These are phyloP conservation scores for Paracanthobrama guichenoti DNA, from an alignment of 2,113 vertebrate genomes.

Conservation along the genomic window DNA sequence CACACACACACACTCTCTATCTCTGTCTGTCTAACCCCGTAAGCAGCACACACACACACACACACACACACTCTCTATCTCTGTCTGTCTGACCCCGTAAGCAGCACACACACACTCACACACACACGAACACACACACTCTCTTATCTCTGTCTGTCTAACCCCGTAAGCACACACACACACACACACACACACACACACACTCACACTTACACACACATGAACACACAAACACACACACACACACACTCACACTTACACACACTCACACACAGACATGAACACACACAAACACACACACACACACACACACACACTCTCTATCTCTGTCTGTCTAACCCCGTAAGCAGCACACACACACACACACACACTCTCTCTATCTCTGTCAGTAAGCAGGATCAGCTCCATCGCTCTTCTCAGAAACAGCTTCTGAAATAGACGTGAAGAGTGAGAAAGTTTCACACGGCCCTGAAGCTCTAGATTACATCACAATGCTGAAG, in stretches of 20 bases:
- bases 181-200: too few species aligned
- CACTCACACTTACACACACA: too few species aligned
- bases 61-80: too few species aligned
- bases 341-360: not conserved
- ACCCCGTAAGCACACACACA: not conserved
- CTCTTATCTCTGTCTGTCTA: not conserved
- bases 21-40: not conserved
- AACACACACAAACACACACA: too few species aligned
- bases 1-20: too few species aligned
- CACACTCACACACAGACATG: too few species aligned
- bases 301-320: not conserved
- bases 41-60: not conserved
- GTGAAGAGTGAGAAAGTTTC: not conserved
- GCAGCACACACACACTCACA: too few species aligned
- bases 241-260: too few species aligned
- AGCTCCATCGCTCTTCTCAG: conserved; percentile 28
- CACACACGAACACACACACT: too few species aligned
- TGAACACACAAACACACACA: too few species aligned
- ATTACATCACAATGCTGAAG: not conserved
- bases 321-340: not conserved
- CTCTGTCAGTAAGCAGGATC: not conserved
- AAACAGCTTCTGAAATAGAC: not conserved
- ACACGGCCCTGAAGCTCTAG: not conserved
- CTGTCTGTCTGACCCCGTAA: too few species aligned
- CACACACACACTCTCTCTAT: not conserved